phyloP scores from a whole-genome alignment of 2,888 invertebrate genomes.

The Electrophaes corylata region DNA sequence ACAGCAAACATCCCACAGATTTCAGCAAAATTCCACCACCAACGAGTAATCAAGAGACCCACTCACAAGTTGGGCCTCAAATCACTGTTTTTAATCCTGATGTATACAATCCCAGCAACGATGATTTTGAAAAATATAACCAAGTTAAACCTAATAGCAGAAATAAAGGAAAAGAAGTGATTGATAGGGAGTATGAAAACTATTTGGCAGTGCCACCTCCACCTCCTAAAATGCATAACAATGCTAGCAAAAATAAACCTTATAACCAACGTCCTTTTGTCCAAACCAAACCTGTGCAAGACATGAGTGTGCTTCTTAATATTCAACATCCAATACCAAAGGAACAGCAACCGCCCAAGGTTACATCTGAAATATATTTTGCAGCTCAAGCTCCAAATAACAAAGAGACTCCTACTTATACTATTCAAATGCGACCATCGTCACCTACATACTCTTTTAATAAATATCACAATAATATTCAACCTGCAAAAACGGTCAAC shows the following conservation, averaged over 20 bases:
- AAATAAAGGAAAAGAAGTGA: conserved; percentile 65
- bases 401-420: conserved; percentile 70
- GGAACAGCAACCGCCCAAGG: conserved; percentile 70
- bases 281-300: conserved; percentile 75
- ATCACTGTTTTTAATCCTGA: conserved; percentile 75
- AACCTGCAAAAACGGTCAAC: conserved; percentile 33
- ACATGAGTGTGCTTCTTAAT: conserved; percentile 77
- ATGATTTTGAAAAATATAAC: conserved; percentile 64
- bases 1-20: conserved; percentile 61
- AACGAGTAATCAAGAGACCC: conserved; percentile 78
- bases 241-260: conserved; percentile 65
- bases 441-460: conserved; percentile 51
- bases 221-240: conserved; percentile 66
- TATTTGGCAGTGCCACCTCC: conserved; percentile 79
- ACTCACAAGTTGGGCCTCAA: conserved; percentile 75
- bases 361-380: conserved; percentile 80
- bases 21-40: conserved; percentile 69
- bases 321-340: conserved; percentile 73
- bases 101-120: conserved; percentile 58
- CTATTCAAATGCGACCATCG: conserved; percentile 67
- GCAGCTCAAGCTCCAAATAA: conserved; percentile 72
- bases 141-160: conserved; percentile 55
- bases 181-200: conserved; percentile 79
- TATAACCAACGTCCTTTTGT: conserved; percentile 69
- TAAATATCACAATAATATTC: conserved; percentile 41